Evolutionary conservation across 2,113 vertebrate genomes (phyloP), one percentile per base, ranked within the genome.

Genomic region (Microcebus murinus): DNA sequence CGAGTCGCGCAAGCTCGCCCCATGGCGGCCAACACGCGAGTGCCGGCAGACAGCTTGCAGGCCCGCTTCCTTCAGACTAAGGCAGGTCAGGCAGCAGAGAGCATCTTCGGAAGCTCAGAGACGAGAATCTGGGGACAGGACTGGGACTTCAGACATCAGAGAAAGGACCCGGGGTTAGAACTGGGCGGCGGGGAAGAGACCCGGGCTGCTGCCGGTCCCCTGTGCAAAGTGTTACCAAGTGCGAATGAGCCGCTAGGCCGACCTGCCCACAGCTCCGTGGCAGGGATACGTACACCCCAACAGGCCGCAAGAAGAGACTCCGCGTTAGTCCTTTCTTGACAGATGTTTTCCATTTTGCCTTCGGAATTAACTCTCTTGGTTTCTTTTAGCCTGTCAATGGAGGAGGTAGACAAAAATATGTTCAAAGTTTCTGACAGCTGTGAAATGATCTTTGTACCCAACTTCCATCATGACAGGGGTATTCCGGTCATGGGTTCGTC

Each of bases 301-400:
- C 1, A 29, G 59, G 11, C 70, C 79, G 27, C 77, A 84, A 20
- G 31, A 95, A 87, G 8, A 70, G 14, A 1, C 25, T 87, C 3
- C 67, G 42, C 55, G 79, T 18, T 31, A 21, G 13, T 85, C 74
- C 34, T 82, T 94, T n/a, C n/a, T n/a, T 36, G 34, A 71, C n/a
- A 52, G 71, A 61, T 50, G 3, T 50, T 87, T 71, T 84, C 52
- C 8, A 79, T 70, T 82, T 55, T 80, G 87, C 50, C 15, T 50
- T 21, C 2, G 48, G 17, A 89, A 92, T 90, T 97, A 77, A 73
- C 34, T 71, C 36, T 11, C 9, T 42, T 50, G 8, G 18, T 86
- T 76, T 79, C n/a, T 29, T 87, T 91, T 65, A 74, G 3, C 91
- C 95, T 89, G 42, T 93, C 91, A 77, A 59, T 73, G 63, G 27